Base-by-base conservation (phyloP, 2,797 vertebrate genomes). In the Chanos chanos region DNA sequence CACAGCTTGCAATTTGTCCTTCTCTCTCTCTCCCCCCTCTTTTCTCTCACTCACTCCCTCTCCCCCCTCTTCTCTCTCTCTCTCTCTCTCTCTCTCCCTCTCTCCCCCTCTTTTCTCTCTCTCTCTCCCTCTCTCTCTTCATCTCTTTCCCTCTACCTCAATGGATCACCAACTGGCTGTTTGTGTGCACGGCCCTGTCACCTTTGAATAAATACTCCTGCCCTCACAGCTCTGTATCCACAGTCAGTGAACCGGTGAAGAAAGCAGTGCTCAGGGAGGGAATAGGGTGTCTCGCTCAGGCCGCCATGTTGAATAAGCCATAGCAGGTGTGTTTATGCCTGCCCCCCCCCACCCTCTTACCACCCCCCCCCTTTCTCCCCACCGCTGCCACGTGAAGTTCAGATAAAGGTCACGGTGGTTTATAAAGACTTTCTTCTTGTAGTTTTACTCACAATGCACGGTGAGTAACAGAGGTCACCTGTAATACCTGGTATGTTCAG, bases 181-280 rank as follows among this genome's bases (percentile, higher is more conserved):
- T n/a, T n/a, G 72, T 72, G 28, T 78, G 68, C 43, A 76, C 76
- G 61, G 50, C 56, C 67, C 40, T 70, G 47, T 82, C 74, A 78
- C 74, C 72, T 82, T 86, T 80, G 77, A 81, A 77, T 81, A 77
- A 59, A 72, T 76, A 34, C 39, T 25, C 37, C 30, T 84, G 53
- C 76, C 82, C 77, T 82, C 60, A 74, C 48, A 70, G 54, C 64
- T 50, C 59, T 37, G 33, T 58, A 48, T 68, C 48, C 49, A 61
- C 48, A 71, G 60, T 61, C 33, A 54, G 37, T 33, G 56, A 62
- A 36, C 50, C 54, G 10, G 65, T 53, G 36, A 4, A 8, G 18
- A 24, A 49, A 34, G 25, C 6, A 5, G 12, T 19, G 7, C 7
- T 1, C 18, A 60, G 57, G 3, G 56, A 49, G 37, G 44, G 21